Percentiles rank a stretch among this genome's conserved stretches.
Evolutionary conservation across 2,888 invertebrate species (phyloP).

Genomic region (Chymomyza fuscimana): DNA sequence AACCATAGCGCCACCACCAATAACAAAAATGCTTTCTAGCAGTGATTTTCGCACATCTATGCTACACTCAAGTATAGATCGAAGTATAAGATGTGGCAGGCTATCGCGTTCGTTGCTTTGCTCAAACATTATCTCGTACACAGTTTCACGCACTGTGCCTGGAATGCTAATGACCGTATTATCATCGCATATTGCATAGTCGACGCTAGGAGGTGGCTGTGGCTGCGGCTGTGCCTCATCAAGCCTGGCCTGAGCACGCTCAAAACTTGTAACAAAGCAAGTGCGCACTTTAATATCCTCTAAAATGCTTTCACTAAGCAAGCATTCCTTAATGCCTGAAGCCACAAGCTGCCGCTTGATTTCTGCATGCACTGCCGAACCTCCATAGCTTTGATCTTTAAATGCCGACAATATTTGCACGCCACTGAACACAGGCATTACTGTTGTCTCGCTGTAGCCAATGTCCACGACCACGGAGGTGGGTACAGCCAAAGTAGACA

Average conservation of each 20-base stretch:
- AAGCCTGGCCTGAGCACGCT: conserved; percentile 83
- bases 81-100: conserved; percentile 90
- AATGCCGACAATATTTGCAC: conserved; percentile 91
- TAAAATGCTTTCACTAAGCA: conserved; percentile 82
- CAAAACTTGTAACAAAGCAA: conserved; percentile 91
- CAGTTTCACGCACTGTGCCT: conserved; percentile 88
- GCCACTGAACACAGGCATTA: conserved; percentile 92
- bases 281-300: conserved; percentile 92
- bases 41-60: conserved; percentile 89
- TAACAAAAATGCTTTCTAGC: conserved; percentile 90
- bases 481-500: conserved; percentile 90
- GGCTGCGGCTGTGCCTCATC: conserved; percentile 77
- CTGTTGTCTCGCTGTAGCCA: conserved; percentile 91
- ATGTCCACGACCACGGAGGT: conserved; percentile 92
- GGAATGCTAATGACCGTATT: conserved; percentile 83
- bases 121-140: conserved; percentile 92
- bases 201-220: conserved; percentile 82
- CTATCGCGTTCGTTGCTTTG: conserved; percentile 91
- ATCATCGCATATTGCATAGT: conserved; percentile 85
- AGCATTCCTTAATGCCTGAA: conserved; percentile 77
- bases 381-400: conserved; percentile 90
- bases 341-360: conserved; percentile 81
- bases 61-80: conserved; percentile 89
- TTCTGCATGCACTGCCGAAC: conserved; percentile 86
- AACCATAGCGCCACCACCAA: conserved; percentile 92